Conservation (phyloP, 2,113 vertebrate species). For the Crotalus viridis region DNA sequence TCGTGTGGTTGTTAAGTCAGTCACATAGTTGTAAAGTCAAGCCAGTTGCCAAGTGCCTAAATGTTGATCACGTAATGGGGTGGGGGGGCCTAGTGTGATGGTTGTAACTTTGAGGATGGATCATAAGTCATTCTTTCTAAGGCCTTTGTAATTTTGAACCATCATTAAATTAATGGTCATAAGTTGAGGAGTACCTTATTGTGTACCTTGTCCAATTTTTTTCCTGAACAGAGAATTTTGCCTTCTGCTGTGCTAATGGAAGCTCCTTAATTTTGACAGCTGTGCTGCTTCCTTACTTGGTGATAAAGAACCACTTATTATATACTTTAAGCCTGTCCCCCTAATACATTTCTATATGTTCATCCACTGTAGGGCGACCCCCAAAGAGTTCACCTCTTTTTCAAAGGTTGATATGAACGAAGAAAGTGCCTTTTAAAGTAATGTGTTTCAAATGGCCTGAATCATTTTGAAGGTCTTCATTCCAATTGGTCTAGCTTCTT, state of each 20-base stretch:
- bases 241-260: background rate
- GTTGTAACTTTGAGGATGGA: background rate
- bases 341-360: background rate
- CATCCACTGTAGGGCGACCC: background rate
- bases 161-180: background rate
- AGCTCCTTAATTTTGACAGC: background rate
- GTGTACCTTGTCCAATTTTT: background rate
- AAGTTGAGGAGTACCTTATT: background rate
- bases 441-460: background rate
- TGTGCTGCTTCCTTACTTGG: background rate
- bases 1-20: background rate
- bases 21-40: background rate
- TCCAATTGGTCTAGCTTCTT: background rate
- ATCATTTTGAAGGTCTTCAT: background rate
- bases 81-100: background rate
- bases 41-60: background rate
- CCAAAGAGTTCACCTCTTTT: background rate
- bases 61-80: background rate
- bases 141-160: background rate
- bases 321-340: background rate
- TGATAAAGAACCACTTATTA: background rate
- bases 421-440: conserved; percentile 9
- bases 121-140: background rate
- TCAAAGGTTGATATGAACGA: background rate
- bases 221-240: background rate